phyloP scores from a whole-genome alignment of 2,113 vertebrate genomes.

The Xiphophorus couchianus region DNA sequence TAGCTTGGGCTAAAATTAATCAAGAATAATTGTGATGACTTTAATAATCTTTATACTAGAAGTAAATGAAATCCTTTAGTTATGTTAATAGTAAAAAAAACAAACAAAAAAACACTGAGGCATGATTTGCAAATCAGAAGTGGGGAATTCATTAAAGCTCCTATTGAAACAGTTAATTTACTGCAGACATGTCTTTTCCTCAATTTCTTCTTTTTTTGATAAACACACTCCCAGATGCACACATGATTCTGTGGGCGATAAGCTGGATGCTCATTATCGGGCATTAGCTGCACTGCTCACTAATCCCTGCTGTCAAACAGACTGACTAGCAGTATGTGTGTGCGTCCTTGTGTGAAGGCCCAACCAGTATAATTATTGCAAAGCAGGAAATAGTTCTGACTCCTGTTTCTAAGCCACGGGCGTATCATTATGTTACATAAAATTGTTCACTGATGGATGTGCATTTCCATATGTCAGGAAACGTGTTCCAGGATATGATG shows the following conservation, averaged over 20 bases:
- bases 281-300: slow-evolving; percentile 68
- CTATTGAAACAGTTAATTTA: slow-evolving; percentile 56
- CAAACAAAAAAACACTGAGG: not conserved
- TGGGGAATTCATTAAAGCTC: slow-evolving; percentile 41
- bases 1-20: too few relatives aligned
- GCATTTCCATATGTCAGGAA: slow-evolving; percentile 4
- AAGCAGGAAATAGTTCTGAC: slow-evolving; percentile 59
- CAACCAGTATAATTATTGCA: slow-evolving; percentile 65
- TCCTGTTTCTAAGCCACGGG: slow-evolving; percentile 49
- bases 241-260: slow-evolving; percentile 66
- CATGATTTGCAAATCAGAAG: slow-evolving; percentile 23
- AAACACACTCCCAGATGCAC: slow-evolving; percentile 8
- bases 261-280: slow-evolving; percentile 71
- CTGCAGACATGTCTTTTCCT: slow-evolving; percentile 30
- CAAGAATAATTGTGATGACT: too few relatives aligned
- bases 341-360: not conserved
- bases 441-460: slow-evolving; percentile 40
- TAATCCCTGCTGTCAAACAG: slow-evolving; percentile 71
- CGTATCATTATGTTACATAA: slow-evolving; percentile 61
- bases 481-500: not conserved
- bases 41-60: too few relatives aligned
- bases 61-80: too few relatives aligned
- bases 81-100: not conserved
- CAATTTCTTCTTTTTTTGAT: slow-evolving; percentile 3
- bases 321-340: slow-evolving; percentile 37